Percentiles rank a stretch among this genome's conserved stretches.
phyloP scores from a whole-genome alignment of 1,140 invertebrate species.

The Pseudomyrmex dendroicus region DNA sequence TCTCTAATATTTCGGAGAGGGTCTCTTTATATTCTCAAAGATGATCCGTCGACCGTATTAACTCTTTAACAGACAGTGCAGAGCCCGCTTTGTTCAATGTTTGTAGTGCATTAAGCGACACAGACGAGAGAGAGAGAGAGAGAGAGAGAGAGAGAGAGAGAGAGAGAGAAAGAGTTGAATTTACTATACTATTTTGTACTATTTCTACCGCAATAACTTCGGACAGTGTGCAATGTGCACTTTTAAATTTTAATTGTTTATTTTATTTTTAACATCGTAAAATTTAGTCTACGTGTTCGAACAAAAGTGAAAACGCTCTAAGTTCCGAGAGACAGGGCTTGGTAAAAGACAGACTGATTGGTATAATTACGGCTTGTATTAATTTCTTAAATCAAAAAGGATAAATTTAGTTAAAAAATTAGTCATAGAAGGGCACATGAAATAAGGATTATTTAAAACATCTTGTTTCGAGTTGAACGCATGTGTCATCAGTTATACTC shows the following conservation, averaged over 20 bases:
- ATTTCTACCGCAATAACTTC: neutral
- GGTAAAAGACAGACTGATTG: neutral
- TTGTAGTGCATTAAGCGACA: constrained; percentile 23
- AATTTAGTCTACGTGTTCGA: constrained; percentile 14
- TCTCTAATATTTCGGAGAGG: constrained; percentile 48
- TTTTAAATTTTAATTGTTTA: constrained; percentile 9
- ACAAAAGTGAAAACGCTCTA: neutral
- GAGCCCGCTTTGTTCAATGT: constrained; percentile 33
- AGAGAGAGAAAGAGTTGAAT: neutral
- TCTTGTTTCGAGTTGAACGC: neutral
- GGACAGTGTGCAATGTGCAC: neutral
- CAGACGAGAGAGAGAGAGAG: neutral
- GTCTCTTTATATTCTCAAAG: constrained; percentile 55
- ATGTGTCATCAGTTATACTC: too few species aligned
- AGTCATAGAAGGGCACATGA: too few species aligned
- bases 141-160: too few species aligned
- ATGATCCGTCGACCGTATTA: constrained; percentile 41
- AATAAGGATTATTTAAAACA: neutral
- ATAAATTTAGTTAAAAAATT: constrained; percentile 7
- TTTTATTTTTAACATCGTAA: constrained; percentile 7
- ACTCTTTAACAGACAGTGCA: constrained; percentile 30
- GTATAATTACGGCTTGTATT: neutral
- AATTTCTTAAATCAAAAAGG: constrained; percentile 10
- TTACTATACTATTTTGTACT: constrained; percentile 5
- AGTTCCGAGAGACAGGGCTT: neutral